phyloP scores from a whole-genome alignment of 2,888 invertebrate genomes.

The Eucera pruinosa region DNA sequence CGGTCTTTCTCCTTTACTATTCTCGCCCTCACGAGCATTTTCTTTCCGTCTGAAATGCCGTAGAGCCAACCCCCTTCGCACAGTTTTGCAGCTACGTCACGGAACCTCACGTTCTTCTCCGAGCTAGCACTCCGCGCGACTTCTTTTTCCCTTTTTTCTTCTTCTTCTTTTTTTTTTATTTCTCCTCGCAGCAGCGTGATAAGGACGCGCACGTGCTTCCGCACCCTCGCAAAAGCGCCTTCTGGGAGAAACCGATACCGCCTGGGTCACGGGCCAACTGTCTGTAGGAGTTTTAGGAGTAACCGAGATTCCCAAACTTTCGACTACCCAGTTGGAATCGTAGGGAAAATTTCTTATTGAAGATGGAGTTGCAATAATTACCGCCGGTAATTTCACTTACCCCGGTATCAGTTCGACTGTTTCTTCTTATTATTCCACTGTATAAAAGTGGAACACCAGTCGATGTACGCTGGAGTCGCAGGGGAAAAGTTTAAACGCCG shows the following conservation, averaged over 20 bases:
- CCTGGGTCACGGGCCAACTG: conserved; percentile 47
- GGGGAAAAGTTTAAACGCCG: no score
- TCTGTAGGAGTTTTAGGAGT: conserved; percentile 35
- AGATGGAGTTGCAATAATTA: conserved; percentile 16
- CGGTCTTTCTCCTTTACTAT: conserved; percentile 22
- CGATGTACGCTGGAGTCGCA: no score
- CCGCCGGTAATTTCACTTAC: background rate
- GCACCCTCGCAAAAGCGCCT: conserved; percentile 58
- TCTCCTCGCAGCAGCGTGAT: conserved; percentile 70
- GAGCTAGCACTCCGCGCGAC: conserved; percentile 33
- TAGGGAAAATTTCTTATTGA: conserved; percentile 20
- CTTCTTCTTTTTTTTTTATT: conserved; percentile 60
- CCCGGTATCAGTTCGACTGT: background rate
- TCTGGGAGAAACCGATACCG: conserved; percentile 53
- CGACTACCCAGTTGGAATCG: background rate
- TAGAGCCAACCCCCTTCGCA: conserved; percentile 16
- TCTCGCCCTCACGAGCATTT: conserved; percentile 29
- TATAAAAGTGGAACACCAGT: no score
- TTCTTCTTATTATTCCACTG: background rate
- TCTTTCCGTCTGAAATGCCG: conserved; percentile 28
- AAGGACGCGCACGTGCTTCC: conserved; percentile 77
- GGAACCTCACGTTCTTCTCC: conserved; percentile 56
- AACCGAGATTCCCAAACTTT: conserved; percentile 50
- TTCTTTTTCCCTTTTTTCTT: conserved; percentile 15
- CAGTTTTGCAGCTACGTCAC: conserved; percentile 62